Evolutionary conservation across 2,113 vertebrate genomes (phyloP), one percentile per base, ranked within the genome.

Genomic region (Pelusios castaneus): DNA sequence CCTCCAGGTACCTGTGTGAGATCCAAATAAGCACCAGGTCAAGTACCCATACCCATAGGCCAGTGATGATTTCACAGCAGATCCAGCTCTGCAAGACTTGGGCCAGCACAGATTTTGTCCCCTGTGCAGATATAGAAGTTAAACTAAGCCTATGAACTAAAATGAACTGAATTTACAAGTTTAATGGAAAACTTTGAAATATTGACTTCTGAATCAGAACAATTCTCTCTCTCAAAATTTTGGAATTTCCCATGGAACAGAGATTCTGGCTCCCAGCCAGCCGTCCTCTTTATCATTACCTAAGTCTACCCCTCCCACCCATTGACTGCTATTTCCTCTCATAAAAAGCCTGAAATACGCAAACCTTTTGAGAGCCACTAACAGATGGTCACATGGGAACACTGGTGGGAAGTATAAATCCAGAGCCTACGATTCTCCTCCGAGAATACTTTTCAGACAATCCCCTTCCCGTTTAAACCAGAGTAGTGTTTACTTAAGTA

Each of bases 221-320:
- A 89, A 92, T 95, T 89, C 84, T 92, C 86, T 70, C 80, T 85
- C 55, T 84, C 89, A 85, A 95, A 94, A 92, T 92, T 91, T 60
- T 91, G 82, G 73, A 94, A 91, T 85, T 91, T 79, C 47, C 49
- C 84, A 94, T 77, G 88, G 89, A 83, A 88, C 75, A 83, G 81
- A 91, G 93, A 84, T 82, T 88, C 56, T 85, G 63, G 16, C 34
- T 94, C 91, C 88, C 70, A 88, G 91, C 83, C 25, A 79, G 11
- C 13, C 84, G 45, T 79, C 54, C 10, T 90, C 89, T 82, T 84
- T 81, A 24, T 31, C 89, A 55, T 63, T 60, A 85, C 10, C 2
- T 85, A 85, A 88, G 83, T 81, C 85, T 94, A 95, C 93, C 34
- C 76, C 56, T 90, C 80, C 52, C 11, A 83, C 13, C 67, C 1